Base-by-base conservation (phyloP, 2,888 invertebrate species). In the Xestia xanthographa region DNA sequence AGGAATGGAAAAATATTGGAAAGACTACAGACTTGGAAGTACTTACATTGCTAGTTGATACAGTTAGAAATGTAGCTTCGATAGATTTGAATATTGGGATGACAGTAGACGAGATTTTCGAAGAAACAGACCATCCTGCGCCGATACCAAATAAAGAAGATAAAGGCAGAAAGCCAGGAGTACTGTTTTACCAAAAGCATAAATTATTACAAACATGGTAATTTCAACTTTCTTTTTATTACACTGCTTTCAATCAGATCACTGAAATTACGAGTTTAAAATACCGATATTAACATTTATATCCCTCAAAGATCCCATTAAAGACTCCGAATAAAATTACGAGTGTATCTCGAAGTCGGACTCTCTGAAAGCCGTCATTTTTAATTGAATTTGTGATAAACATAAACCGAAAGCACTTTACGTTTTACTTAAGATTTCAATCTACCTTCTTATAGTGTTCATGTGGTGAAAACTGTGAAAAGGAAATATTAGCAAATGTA, bases 351-450 rank as follows among this genome's bases (percentile, higher is more conserved):
- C 60, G 50, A 68, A 50, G n/a, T 38, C 75, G 69, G 74, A 66
- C 72, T 67, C 58, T 75, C 73, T 75, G 66, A 56, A 63, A 71
- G 62, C 72, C 22, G 53, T 82, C 68, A 84, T 77, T 77, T 77
- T 77, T 71, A 73, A 81, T 85, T 77, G 62, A 72, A 56, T 69
- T 75, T 75, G 68, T 82, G 66, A 66, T 72, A 69, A 69, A 77
- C 66, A 70, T 69, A 72, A 71, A 65, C 58, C 29, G 9, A 73
- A 50, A 68, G 60, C 62, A 72, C 79, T 77, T 77, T 68, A 68
- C 60, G 26, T 66, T 66, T 62, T 72, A 71, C 50, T 66, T 48
- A 58, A 69, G 29, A 50, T 72, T 69, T 70, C 43, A 58, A 50
- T 60, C 22, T 38, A 66, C 48, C 48, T 43, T n/a, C 65, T 75